Evolutionary conservation across 2,888 invertebrate genomes (phyloP), one percentile per base, ranked within the genome.

Genomic region (Apodemia zela): DNA sequence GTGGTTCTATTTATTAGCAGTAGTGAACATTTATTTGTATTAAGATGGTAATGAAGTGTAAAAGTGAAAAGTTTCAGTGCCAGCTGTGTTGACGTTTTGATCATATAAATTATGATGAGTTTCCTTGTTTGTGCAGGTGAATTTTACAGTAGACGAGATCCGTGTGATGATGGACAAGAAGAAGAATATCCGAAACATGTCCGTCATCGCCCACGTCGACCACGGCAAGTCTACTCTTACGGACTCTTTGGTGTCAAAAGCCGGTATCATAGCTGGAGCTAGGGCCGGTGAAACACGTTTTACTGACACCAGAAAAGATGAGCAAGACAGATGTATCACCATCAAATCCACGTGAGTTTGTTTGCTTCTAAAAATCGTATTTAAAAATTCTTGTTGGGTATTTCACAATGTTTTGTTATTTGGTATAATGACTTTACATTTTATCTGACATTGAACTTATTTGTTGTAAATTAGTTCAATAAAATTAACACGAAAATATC

Each of bases 141-240:
- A 99, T 96, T 99, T 99, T 93, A 99, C 99, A 74, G 98, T 99
- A 93, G 99, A 99, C 94, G 98, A 99, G 94, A 99, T 99, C 94
- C 97, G 99, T 93, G 93, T 84, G 88, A 98, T 99, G 96, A 99
- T 99, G 99, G 99, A 99, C 97, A 98, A 98, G 93, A 99, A 99
- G 94, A 94, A 94, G 94, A 99, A 99, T 90, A 99, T 99, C 94
- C 96, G 99, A 88, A 99, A 99, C 94, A 99, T 99, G 99, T 99
- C 99, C 85, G 99, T 99, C 93, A 99, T 99, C 88, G 99, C 99
- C 79, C 99, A 99, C 93, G 99, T 99, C 75, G 99, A 99, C 94
- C 99, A 99, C 92, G 99, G 99, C 85, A 99, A 99, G 93, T 99
- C 99, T 73, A 99, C 99, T 66, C 92, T 99, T 85, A 99, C 99